phyloP scores from a whole-genome alignment of 2,888 invertebrate genomes.

The Philaethria dido region DNA sequence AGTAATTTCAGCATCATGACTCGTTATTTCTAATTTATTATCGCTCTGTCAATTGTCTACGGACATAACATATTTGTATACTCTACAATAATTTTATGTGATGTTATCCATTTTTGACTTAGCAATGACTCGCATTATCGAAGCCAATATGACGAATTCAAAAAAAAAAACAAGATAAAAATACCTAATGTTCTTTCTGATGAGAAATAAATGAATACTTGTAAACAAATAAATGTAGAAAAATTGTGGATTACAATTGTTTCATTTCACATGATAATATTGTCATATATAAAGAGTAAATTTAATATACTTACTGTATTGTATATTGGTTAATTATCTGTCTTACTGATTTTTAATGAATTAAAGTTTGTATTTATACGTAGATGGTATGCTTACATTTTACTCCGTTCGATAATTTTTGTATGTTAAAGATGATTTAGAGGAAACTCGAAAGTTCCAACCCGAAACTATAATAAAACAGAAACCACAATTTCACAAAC shows the following conservation, averaged over 20 bases:
- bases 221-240: too few relatives aligned
- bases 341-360: not conserved
- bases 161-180: not conserved
- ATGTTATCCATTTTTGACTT: slow-evolving; percentile 33
- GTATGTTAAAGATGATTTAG: too few relatives aligned
- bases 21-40: not conserved
- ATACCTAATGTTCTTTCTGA: not conserved
- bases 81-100: not conserved
- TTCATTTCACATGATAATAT: not conserved
- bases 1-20: not conserved
- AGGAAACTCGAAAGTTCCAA: too few relatives aligned
- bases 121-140: slow-evolving; percentile 31
- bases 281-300: not conserved
- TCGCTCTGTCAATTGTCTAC: not conserved
- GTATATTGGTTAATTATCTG: too few relatives aligned
- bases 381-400: not conserved
- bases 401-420: not conserved
- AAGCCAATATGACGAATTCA: slow-evolving; percentile 24
- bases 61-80: not conserved
- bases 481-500: too few relatives aligned
- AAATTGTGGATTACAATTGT: not conserved
- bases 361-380: not conserved
- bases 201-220: too few relatives aligned
- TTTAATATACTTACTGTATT: not conserved
- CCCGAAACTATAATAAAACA: too few relatives aligned